Evolutionary conservation across 2,113 vertebrate species (phyloP), one percentile per base, ranked within the genome.

Genomic region (Mesocricetus auratus): DNA sequence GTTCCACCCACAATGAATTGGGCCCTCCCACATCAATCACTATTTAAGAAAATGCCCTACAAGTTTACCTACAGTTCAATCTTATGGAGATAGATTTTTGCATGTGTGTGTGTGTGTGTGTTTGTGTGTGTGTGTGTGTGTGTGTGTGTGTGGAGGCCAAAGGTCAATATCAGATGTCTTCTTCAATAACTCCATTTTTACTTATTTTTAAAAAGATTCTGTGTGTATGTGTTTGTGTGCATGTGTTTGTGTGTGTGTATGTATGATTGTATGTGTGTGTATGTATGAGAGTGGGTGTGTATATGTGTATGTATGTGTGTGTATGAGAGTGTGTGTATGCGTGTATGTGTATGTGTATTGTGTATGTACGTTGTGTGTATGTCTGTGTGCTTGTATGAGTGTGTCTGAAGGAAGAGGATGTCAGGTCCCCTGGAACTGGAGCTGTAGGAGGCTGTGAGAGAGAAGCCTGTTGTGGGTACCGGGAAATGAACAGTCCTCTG

Each of bases 291-390:
- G 1, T 66, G 60, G 21, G 4, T 22, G 4, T 60, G 19, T 60
- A 7, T 21, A 4, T 21, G 16, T 60, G 21, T 60, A 7, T 60
- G 29, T 31, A 31, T 66, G 10, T 66, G 64, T 66, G 29, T 66
- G 29, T 66, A 12, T 66, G 64, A 31, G 26, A 31, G 26, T 29
- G 26, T 66, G 12, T 71, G 36, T n/a, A 71, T 71, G 7, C n/a
- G 36, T 71, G 36, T n/a, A 10, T 66, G 64, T 66, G 29, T 29
- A 13, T 66, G 13, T 66, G 11, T 66, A 6, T 68, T 11, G 36
- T 26, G 8, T 29, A 13, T 47, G 7, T 50, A 6, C 31, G 26
- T 17, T 6, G 2, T 31, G 3, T 16, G 1, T 56, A 24, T 2
- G 10, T 56, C 16, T 47, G 42, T 47, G 42, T 29, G 15, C 31